Evolutionary conservation across 2,797 vertebrate genomes (phyloP), one percentile per base, ranked within the genome.

Genomic region (Clamator glandarius): DNA sequence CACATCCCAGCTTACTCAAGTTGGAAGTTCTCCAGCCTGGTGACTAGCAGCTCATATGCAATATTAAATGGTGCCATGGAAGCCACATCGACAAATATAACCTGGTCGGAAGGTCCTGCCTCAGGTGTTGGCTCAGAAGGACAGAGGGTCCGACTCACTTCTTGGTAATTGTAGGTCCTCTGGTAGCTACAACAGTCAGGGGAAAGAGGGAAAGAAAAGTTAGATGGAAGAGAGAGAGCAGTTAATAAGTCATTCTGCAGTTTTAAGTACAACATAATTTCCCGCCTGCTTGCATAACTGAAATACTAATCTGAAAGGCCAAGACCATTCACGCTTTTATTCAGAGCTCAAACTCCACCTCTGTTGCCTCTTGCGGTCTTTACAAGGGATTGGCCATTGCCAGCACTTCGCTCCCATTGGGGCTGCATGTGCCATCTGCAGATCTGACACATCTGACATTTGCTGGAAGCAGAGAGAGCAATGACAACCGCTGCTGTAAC

Each of bases 71-170:
- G 98, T 35, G 98, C 97, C 98, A 98, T 98, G 73, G 98, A 98
- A 63, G 98, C 97, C 0, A 98, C 85, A 0, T 98, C 98, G 58
- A 98, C 97, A 89, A 98, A 98, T 84, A 98, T 96, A n/a, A 96
- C 72, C 84, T 98, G 97, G 64, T 98, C 72, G 78, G 97, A 95
- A 20, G 96, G 92, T 92, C 92, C 95, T 9, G 90, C 95, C 87
- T 97, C 96, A 36, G 97, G 89, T 63, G 96, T 92, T 54, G 97
- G 96, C 85, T 98, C 97, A 12, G 97, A 97, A 11, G 98, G 98
- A 94, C 98, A 98, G 12, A 98, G 97, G 16, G 98, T 98, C 15
- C 98, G 98, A 93, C 98, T 97, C 82, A 98, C 98, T 97, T 98
- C 98, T 85, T 98, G 98, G 94, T 98, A 98, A 79, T 96, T 98